Percentiles rank a stretch among this genome's conserved stretches.
Evolutionary conservation across 2,113 vertebrate species (phyloP).

Genomic region (Phyllostomus discolor): DNA sequence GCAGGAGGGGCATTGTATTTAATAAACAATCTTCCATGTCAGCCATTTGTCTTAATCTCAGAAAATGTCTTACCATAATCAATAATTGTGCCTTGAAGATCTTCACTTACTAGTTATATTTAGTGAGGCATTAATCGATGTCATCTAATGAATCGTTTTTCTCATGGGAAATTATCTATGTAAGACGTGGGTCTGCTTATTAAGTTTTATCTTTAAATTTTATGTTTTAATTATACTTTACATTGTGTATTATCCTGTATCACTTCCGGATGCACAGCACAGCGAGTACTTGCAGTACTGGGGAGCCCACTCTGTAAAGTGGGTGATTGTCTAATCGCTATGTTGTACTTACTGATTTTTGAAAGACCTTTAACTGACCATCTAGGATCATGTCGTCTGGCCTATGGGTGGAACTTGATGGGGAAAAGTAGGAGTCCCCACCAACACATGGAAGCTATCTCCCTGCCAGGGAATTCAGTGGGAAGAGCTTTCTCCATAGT

Average conservation of each 20-base stretch:
- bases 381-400: rapidly evolving
- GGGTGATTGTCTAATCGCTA: not conserved
- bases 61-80: not conserved
- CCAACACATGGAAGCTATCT: rapidly evolving
- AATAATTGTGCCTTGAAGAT: not conserved
- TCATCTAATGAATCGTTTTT: not conserved
- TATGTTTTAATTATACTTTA: too few species aligned
- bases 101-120: not conserved
- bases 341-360: not conserved
- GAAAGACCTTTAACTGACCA: too few species aligned
- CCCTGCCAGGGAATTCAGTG: not conserved
- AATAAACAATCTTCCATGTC: not conserved
- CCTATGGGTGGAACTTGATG: not conserved
- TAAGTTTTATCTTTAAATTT: too few species aligned
- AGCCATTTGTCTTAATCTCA: not conserved
- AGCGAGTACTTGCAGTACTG: not conserved
- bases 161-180: not conserved
- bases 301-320: not conserved
- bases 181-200: not conserved
- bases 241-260: not conserved
- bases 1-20: not conserved
- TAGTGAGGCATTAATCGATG: not conserved
- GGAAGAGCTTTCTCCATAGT: rapidly evolving
- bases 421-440: rapidly evolving
- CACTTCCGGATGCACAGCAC: not conserved